Conservation (phyloP, 2,888 invertebrate genomes). For the Polydrusus pterygomalis region DNA sequence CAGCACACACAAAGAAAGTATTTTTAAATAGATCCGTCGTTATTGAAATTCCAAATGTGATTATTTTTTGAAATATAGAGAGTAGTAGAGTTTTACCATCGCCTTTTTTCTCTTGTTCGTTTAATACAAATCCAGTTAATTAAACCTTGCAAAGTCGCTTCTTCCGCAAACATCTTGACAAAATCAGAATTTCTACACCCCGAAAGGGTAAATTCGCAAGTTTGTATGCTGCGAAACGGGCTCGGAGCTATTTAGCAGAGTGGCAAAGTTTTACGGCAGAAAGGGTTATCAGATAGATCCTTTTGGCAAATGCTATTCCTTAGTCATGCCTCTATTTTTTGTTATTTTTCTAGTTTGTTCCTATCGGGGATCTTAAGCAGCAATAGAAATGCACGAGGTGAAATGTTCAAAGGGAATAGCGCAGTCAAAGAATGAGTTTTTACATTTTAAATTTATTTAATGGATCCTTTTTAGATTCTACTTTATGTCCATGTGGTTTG, state of each 20-base stretch:
- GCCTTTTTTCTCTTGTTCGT: neutral
- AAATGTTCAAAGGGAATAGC: neutral
- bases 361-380: slow-evolving; percentile 8
- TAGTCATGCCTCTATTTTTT: slow-evolving; percentile 11
- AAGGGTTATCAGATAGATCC: slow-evolving; percentile 48
- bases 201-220: slow-evolving; percentile 34
- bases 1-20: too few species aligned
- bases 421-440: neutral
- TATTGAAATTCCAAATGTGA: too few species aligned
- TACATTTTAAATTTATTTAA: neutral
- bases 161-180: slow-evolving; percentile 28
- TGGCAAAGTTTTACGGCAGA: slow-evolving; percentile 45
- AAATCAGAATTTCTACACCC: slow-evolving; percentile 26
- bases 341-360: slow-evolving; percentile 18
- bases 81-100: neutral
- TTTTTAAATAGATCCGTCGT: too few species aligned
- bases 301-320: slow-evolving; percentile 16
- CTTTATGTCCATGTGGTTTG: neutral
- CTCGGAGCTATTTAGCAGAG: slow-evolving; percentile 41
- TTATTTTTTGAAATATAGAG: too few species aligned
- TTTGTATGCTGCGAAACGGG: slow-evolving; percentile 39
- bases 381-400: slow-evolving; percentile 6
- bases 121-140: slow-evolving; percentile 15
- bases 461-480: neutral
- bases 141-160: slow-evolving; percentile 12